Percentiles rank a stretch among this genome's conserved stretches.
phyloP scores from a whole-genome alignment of 2,797 vertebrate genomes.

The Lacerta viridis region DNA sequence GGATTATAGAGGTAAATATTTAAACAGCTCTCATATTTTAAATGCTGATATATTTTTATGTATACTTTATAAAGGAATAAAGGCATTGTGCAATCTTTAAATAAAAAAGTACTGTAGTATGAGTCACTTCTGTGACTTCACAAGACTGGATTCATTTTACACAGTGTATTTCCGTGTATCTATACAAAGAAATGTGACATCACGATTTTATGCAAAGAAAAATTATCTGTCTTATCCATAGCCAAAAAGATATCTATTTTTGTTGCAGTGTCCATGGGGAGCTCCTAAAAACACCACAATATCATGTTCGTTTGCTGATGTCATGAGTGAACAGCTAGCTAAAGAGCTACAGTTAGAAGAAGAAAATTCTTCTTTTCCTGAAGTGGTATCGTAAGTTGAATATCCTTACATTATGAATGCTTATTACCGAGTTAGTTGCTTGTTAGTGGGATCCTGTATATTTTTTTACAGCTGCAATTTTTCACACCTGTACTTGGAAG shows the following conservation, averaged over 20 bases:
- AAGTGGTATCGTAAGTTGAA: constrained; percentile 83
- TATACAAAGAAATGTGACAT: not conserved
- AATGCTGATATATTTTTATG: not conserved
- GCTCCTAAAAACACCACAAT: constrained; percentile 69
- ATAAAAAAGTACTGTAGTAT: not conserved
- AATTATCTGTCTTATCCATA: not conserved
- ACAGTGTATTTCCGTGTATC: not conserved
- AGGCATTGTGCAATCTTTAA: not conserved
- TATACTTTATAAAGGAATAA: not conserved
- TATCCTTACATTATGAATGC: constrained; percentile 29
- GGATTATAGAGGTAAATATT: not conserved
- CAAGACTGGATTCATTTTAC: not conserved
- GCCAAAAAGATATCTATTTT: constrained; percentile 42
- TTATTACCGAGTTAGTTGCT: not conserved
- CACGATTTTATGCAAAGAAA: not conserved
- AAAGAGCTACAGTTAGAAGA: constrained; percentile 90
- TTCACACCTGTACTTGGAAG: not conserved
- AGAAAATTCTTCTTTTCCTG: constrained; percentile 82
- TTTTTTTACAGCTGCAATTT: not conserved
- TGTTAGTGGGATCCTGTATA: constrained; percentile 6
- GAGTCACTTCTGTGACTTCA: not conserved
- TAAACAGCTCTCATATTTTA: not conserved
- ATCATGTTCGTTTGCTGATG: constrained; percentile 91
- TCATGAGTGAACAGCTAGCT: constrained; percentile 97
- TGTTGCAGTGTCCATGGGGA: constrained; percentile 89